Base-by-base conservation (phyloP, 2,113 vertebrate species). In the Labeo catla region DNA sequence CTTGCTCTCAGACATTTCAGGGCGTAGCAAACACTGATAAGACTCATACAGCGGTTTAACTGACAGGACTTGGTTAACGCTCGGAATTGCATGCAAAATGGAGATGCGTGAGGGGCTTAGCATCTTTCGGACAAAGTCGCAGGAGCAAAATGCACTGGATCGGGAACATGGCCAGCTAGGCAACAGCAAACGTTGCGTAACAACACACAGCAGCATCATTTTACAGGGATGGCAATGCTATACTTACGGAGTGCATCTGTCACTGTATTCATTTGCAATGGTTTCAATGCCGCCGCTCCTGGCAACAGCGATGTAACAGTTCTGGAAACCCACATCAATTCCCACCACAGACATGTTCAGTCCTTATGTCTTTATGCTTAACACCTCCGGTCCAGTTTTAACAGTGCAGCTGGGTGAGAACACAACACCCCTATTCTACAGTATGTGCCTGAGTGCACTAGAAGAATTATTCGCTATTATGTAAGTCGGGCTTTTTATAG, bases 161-260 rank as follows among this genome's bases (percentile, higher is more conserved):
- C n/a, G 61, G 45, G 72, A 28, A 23, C 76, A 65, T 2, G 10
- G 36, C 21, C 74, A 79, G 63, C 57, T 66, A 49, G 72, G 83
- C 86, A 50, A 84, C 72, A 50, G 66, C 90, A 84, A 87, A 87
- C 89, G 90, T 90, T 92, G 92, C 92, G 91, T 94, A 93, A 92
- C 87, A 83, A 91, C 87, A 86, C 83, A 47, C 84, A 88, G 74
- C 73, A 86, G 74, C 73, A 86, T 81, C 86, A 74, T 90, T 77
- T 87, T 63, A 54, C 87, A 73, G 70, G 3, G 88, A 91, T 47
- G 88, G 63, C 80, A 88, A 66, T 52, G 86, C 59, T 70, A 86
- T 95, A 97, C 96, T 98, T 89, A 98, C 97, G 97, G 97, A 21
- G 97, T 98, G 94, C 97, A 98, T 94, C 97, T 96, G 95, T 98